Conservation (phyloP, 1,140 invertebrate species). For the Sitodiplosis mosellana region DNA sequence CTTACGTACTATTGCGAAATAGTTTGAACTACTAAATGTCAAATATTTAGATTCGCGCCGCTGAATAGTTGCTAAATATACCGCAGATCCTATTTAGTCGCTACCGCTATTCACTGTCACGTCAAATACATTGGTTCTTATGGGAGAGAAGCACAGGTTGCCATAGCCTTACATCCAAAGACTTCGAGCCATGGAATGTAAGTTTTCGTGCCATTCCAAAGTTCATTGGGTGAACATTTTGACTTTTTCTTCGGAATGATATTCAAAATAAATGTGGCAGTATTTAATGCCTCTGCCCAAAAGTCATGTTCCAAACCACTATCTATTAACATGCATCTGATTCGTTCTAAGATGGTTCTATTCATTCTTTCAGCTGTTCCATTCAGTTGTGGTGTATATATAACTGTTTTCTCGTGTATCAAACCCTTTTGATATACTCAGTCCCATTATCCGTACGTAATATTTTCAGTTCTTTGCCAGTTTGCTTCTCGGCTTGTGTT, state of each 20-base stretch:
- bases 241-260: slow-evolving; percentile 14
- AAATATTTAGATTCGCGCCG: too few species aligned
- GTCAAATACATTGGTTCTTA: too few species aligned
- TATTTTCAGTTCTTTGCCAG: slow-evolving; percentile 10
- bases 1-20: too few species aligned
- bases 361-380: slow-evolving; percentile 8
- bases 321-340: slow-evolving; percentile 13
- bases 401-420: slow-evolving; percentile 6
- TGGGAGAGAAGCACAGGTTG: too few species aligned
- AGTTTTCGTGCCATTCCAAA: slow-evolving; percentile 14
- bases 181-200: slow-evolving; percentile 11
- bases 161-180: slow-evolving; percentile 13
- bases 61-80: too few species aligned
- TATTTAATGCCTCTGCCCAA: slow-evolving; percentile 25
- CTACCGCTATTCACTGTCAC: too few species aligned
- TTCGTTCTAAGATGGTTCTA: slow-evolving; percentile 7
- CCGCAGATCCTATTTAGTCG: too few species aligned
- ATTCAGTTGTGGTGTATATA: slow-evolving; percentile 7
- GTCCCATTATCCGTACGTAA: slow-evolving; percentile 20
- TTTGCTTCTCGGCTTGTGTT: slow-evolving; percentile 9
- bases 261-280: slow-evolving; percentile 22
- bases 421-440: slow-evolving; percentile 16
- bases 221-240: slow-evolving; percentile 15
- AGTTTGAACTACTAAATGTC: too few species aligned
- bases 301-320: slow-evolving; percentile 11